Conservation (phyloP, 2,888 invertebrate genomes). For the Marronus borbonicus region DNA sequence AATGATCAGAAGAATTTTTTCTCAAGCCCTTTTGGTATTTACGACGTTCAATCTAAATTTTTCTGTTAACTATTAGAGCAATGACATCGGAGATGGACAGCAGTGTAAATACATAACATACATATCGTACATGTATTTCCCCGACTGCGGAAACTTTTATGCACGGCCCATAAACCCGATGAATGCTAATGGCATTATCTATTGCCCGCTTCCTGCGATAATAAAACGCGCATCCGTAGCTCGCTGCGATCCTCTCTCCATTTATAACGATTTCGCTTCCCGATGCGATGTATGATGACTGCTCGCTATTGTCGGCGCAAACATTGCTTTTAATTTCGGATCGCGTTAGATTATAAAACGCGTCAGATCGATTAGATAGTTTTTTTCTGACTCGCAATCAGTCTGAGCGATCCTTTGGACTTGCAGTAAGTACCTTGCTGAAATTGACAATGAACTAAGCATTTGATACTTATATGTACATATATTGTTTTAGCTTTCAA, state of each 20-base stretch:
- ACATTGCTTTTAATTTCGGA: not conserved
- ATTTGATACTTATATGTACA: too few species aligned
- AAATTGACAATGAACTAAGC: too few species aligned
- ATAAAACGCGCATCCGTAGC: conserved; percentile 61
- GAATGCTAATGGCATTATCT: conserved; percentile 75
- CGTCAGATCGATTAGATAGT: not conserved
- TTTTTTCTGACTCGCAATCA: too few species aligned
- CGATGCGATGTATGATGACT: not conserved
- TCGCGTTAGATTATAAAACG: not conserved
- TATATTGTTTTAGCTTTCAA: too few species aligned
- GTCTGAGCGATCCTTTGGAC: too few species aligned
- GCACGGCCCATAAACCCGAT: conserved; percentile 77
- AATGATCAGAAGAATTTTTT: too few species aligned
- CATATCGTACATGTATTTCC: conserved; percentile 64
- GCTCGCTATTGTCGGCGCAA: not conserved
- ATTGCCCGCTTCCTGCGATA: conserved; percentile 69
- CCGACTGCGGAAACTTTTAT: conserved; percentile 71
- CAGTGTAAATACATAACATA: not conserved
- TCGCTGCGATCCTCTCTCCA: conserved; percentile 41
- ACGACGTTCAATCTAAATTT: not conserved
- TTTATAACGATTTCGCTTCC: conserved; percentile 1
- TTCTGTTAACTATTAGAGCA: too few species aligned
- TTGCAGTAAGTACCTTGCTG: too few species aligned
- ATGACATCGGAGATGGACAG: too few species aligned
- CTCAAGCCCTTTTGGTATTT: too few species aligned